phyloP scores from a whole-genome alignment of 2,797 vertebrate genomes.

The Holocentrus rufus region DNA sequence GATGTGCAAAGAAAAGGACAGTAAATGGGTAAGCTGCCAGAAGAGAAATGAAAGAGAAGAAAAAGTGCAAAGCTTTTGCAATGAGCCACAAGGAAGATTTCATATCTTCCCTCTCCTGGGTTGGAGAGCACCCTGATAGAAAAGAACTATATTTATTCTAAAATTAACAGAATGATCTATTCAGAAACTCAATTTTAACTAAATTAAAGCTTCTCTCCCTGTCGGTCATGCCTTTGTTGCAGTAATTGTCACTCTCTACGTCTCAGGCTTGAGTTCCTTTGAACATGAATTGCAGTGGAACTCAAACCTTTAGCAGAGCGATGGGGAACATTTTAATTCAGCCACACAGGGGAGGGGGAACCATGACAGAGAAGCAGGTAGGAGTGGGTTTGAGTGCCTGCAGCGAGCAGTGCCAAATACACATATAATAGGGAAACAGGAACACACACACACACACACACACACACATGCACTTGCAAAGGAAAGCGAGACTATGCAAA shows the following conservation, averaged over 20 bases:
- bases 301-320: conserved; percentile 66
- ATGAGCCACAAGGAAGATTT: conserved; percentile 58
- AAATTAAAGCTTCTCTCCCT: conserved; percentile 76
- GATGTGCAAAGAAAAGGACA: conserved; percentile 29
- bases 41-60: conserved; percentile 45
- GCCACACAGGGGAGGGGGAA: conserved; percentile 60
- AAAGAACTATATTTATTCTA: conserved; percentile 68
- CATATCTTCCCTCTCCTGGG: conserved; percentile 56
- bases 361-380: conserved; percentile 69
- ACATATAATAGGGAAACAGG: conserved; percentile 8
- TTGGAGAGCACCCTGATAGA: conserved; percentile 39
- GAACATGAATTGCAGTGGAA: conserved; percentile 67
- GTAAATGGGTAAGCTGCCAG: conserved; percentile 46
- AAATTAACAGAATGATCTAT: conserved; percentile 77
- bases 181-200: conserved; percentile 78
- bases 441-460: conserved; percentile 4
- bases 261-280: conserved; percentile 68
- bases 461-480: conserved; percentile 34
- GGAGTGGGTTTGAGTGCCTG: conserved; percentile 66
- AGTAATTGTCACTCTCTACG: conserved; percentile 69
- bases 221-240: conserved; percentile 75
- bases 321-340: conserved; percentile 70
- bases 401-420: conserved; percentile 52
- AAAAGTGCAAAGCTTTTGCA: conserved; percentile 16
- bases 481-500: conserved; percentile 68